These are phyloP conservation scores for Bugula neritina DNA, from an alignment of 2,888 invertebrate species.

Conservation along the genomic window DNA sequence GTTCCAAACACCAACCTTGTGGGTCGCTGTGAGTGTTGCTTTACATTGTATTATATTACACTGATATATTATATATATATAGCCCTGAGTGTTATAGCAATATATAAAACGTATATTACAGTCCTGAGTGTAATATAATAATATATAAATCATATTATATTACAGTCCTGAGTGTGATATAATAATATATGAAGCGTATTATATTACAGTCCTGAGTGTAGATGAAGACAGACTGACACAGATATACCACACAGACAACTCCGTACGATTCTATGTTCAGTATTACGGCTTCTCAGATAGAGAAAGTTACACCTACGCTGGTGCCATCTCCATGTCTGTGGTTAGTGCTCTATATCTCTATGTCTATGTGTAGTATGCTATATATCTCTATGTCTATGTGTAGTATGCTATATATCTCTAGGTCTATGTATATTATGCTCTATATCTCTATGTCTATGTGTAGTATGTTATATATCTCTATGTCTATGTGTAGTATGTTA, in stretches of 20 bases:
- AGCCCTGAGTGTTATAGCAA: too few species aligned
- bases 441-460: too few species aligned
- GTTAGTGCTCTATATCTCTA: not conserved
- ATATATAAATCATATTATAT: not conserved
- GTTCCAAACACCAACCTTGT: constrained; percentile 14
- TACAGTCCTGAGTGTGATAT: too few species aligned
- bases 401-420: too few species aligned
- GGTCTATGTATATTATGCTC: too few species aligned
- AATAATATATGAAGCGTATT: not conserved
- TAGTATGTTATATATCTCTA: too few species aligned
- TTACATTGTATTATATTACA: not conserved
- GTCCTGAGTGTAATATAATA: not conserved
- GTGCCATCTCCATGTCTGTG: constrained; percentile 10
- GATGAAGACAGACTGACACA: constrained; percentile 20
- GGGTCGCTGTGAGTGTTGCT: not conserved
- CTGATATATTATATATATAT: too few species aligned
- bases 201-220: not conserved
- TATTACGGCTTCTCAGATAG: constrained; percentile 24
- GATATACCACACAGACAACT: constrained; percentile 1
- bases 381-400: too few species aligned
- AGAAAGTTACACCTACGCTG: constrained; percentile 19
- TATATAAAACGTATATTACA: not conserved
- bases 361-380: too few species aligned
- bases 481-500: too few species aligned
- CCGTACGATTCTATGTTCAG: constrained; percentile 7